These are phyloP conservation scores for Agrotis segetum DNA, from an alignment of 2,888 invertebrate genomes.

Conservation along the genomic window DNA sequence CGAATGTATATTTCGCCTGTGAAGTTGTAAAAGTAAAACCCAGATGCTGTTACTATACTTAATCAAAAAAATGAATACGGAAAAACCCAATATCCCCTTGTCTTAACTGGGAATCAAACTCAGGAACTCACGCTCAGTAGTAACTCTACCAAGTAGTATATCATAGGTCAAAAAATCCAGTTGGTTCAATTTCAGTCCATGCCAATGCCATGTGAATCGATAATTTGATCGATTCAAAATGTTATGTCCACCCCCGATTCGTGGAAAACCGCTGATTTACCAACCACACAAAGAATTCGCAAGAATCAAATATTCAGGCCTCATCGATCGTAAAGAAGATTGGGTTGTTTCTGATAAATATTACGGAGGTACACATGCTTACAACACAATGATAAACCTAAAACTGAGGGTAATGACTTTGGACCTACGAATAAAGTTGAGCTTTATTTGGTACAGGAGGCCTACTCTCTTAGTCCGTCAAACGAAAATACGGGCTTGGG, in stretches of 20 bases:
- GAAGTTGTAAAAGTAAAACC: too few relatives aligned
- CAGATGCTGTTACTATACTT: too few relatives aligned
- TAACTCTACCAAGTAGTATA: too few relatives aligned
- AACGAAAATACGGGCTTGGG: too few relatives aligned
- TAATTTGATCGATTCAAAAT: neutral
- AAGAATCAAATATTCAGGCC: constrained; percentile 48
- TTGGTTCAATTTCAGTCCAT: too few relatives aligned
- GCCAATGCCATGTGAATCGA: neutral
- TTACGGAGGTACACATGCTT: constrained; percentile 43
- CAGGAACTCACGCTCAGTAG: too few relatives aligned
- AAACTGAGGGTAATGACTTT: constrained; percentile 38
- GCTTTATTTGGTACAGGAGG: neutral
- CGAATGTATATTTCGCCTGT: too few relatives aligned
- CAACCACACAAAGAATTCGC: constrained; percentile 35
- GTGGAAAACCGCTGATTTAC: constrained; percentile 11
- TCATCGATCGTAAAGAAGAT: constrained; percentile 54
- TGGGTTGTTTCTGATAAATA: constrained; percentile 45
- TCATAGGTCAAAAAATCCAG: too few relatives aligned
- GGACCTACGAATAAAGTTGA: neutral
- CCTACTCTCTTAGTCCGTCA: too few relatives aligned
- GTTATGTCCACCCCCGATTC: neutral
- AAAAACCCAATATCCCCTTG: too few relatives aligned
- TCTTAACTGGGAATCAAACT: too few relatives aligned
- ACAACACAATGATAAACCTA: constrained; percentile 46
- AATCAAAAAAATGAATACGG: too few relatives aligned